phyloP scores from a whole-genome alignment of 2,888 invertebrate genomes.

The Agrotis puta region DNA sequence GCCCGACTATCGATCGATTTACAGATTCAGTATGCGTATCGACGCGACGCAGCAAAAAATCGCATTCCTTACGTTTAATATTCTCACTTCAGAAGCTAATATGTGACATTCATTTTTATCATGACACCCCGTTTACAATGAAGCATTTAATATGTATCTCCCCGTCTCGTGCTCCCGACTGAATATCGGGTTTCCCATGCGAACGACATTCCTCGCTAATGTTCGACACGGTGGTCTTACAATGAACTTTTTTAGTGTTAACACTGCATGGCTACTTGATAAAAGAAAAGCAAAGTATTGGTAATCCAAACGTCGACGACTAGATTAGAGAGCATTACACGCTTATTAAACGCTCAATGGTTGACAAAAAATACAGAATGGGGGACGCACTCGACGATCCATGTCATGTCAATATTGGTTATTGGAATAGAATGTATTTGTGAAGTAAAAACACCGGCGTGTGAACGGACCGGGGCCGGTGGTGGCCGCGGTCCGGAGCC shows the following conservation, averaged over 20 bases:
- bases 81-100: conserved; percentile 68
- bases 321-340: conserved; percentile 55
- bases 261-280: conserved; percentile 20
- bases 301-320: conserved; percentile 26
- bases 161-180: conserved; percentile 70
- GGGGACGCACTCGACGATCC: conserved; percentile 66
- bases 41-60: conserved; percentile 59
- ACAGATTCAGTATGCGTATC: conserved; percentile 71
- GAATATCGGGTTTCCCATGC: conserved; percentile 78
- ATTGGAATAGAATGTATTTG: conserved; percentile 77
- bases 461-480: conserved; percentile 75
- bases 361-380: conserved; percentile 60
- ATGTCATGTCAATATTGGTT: conserved; percentile 77
- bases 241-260: conserved; percentile 38
- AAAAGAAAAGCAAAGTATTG: conserved; percentile 12
- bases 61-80: conserved; percentile 71
- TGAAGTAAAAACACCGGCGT: conserved; percentile 78
- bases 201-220: conserved; percentile 78
- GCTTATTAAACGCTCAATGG: conserved; percentile 61
- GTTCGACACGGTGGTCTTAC: conserved; percentile 75
- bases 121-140: conserved; percentile 67
- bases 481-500: conserved; percentile 62
- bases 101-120: conserved; percentile 72
- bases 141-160: conserved; percentile 71
- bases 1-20: conserved; percentile 66